Conservation (phyloP, 1,140 invertebrate genomes). For the Brachionus paranguensis region DNA sequence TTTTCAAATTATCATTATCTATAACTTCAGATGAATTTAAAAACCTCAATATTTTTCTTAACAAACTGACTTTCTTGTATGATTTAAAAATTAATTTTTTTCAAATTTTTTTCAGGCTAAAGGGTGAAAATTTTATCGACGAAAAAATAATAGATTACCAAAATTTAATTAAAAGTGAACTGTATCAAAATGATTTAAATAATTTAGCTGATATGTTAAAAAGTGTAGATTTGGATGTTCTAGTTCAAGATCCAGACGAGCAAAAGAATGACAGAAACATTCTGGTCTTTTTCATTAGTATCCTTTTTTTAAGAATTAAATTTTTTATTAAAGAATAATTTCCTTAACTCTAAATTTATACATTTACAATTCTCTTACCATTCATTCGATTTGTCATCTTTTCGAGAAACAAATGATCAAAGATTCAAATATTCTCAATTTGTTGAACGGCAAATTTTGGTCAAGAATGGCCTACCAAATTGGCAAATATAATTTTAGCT, state of each 20-base stretch:
- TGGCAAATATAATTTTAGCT: slow-evolving; percentile 47
- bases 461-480: slow-evolving; percentile 42
- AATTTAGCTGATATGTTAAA: neutral
- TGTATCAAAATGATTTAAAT: neutral
- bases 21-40: too few relatives aligned
- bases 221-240: neutral
- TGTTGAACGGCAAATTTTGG: slow-evolving; percentile 35
- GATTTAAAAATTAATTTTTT: neutral
- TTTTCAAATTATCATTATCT: too few relatives aligned
- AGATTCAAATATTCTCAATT: neutral
- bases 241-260: neutral
- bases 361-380: slow-evolving; percentile 34
- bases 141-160: slow-evolving; percentile 21
- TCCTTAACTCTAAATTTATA: neutral
- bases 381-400: neutral
- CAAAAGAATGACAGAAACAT: neutral
- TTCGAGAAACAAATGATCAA: neutral
- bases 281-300: slow-evolving; percentile 32
- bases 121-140: neutral
- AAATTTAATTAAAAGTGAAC: slow-evolving; percentile 4
- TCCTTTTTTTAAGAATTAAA: neutral
- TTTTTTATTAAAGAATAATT: neutral
- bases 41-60: too few relatives aligned
- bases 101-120: neutral
- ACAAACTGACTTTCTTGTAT: too few relatives aligned